Evolutionary conservation across 2,888 invertebrate genomes (phyloP).

Genomic region (Polymixis flavicincta): DNA sequence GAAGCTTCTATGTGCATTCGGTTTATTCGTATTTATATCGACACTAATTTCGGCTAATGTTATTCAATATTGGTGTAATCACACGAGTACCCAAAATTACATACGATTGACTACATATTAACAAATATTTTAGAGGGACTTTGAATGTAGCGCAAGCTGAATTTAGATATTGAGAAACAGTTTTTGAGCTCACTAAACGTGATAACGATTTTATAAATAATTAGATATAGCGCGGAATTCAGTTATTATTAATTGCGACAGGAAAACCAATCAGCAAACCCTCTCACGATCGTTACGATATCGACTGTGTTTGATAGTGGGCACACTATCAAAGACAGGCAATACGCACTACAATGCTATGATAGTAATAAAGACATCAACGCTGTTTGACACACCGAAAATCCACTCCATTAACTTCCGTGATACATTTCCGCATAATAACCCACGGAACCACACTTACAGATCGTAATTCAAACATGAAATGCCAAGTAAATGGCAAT

Average conservation of each 20-base stretch:
- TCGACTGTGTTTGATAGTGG: background rate
- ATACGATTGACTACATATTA: background rate
- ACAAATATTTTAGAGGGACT: background rate
- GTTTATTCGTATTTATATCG: background rate
- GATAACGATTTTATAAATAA: background rate
- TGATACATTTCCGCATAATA: slow-evolving; percentile 44
- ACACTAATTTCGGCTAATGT: background rate
- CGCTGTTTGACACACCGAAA: slow-evolving; percentile 34
- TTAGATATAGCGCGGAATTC: too few species aligned
- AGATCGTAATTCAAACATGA: slow-evolving; percentile 38
- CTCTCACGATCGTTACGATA: background rate
- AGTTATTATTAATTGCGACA: background rate
- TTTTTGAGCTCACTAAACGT: background rate
- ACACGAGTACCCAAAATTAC: background rate
- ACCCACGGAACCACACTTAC: slow-evolving; percentile 23
- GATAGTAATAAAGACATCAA: slow-evolving; percentile 46
- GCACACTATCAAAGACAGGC: too few species aligned
- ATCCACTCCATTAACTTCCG: slow-evolving; percentile 24
- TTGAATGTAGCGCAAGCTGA: background rate
- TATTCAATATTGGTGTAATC: background rate
- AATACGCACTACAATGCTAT: slow-evolving; percentile 6
- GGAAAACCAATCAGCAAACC: background rate
- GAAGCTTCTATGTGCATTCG: background rate
- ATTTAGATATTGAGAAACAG: background rate
- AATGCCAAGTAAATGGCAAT: slow-evolving; percentile 52